phyloP scores from a whole-genome alignment of 1,140 invertebrate species.

The Cotesia chilonis region DNA sequence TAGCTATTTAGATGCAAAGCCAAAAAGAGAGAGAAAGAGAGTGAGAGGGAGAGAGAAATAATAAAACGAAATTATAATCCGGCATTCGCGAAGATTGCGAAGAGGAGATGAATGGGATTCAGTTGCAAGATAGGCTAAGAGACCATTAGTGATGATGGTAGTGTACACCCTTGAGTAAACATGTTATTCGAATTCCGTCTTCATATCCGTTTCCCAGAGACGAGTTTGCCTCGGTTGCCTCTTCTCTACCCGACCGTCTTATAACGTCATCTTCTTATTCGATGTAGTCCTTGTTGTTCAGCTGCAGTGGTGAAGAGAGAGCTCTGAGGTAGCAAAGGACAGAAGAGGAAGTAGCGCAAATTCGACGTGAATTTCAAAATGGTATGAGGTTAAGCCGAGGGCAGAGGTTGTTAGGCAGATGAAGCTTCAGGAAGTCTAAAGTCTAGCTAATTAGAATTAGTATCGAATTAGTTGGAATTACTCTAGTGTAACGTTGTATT shows the following conservation, averaged over 20 bases:
- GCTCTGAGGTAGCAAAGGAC: no score
- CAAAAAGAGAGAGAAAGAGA: neutral
- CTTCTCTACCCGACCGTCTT: conserved; percentile 4
- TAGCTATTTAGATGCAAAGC: neutral
- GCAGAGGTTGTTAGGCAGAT: neutral
- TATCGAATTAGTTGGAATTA: conserved; percentile 42
- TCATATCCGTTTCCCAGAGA: conserved; percentile 49
- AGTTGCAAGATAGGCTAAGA: conserved; percentile 28
- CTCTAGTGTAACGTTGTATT: conserved; percentile 3
- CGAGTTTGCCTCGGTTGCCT: conserved; percentile 11
- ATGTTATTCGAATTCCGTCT: conserved; percentile 51
- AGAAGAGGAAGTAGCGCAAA: no score
- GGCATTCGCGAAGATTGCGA: conserved; percentile 3
- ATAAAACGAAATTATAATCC: conserved; percentile 23
- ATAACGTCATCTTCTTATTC: no score
- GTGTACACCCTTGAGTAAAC: conserved; percentile 42
- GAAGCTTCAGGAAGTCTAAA: conserved; percentile 28
- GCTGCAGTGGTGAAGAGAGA: neutral
- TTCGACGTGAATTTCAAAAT: neutral
- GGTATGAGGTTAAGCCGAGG: conserved; percentile 7
- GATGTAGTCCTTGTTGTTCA: neutral
- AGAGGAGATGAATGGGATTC: conserved; percentile 15
- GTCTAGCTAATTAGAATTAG: conserved; percentile 41
- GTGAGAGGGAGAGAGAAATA: neutral
- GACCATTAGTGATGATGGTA: conserved; percentile 41